phyloP scores from a whole-genome alignment of 30 jellyfish, hydroid and myxozoan species.

The Aurelia aurita complex sp. Pacific region DNA sequence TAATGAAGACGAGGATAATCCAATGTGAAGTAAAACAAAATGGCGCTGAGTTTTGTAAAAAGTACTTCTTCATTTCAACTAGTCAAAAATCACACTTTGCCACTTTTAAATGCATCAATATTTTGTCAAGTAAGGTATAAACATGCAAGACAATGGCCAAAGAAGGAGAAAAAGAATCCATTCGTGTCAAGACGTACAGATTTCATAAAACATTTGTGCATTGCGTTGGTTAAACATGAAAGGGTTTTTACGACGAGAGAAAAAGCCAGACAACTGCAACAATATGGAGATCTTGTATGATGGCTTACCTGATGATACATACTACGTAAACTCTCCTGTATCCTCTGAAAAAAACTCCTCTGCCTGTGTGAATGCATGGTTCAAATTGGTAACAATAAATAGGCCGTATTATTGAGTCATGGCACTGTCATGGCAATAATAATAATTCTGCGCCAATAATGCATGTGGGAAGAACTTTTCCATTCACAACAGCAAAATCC shows the following conservation, averaged over 20 bases:
- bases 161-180: constrained; percentile 59
- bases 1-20: too few relatives aligned
- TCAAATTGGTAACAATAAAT: too few relatives aligned
- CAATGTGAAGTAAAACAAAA: background rate
- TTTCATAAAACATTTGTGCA: constrained; percentile 86
- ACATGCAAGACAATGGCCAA: constrained; percentile 39
- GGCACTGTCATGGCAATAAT: too few relatives aligned
- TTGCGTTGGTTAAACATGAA: constrained; percentile 88
- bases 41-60: constrained; percentile 21
- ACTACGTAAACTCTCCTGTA: background rate
- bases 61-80: background rate
- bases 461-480: too few relatives aligned
- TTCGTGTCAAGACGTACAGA: constrained; percentile 87
- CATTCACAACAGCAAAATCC: too few relatives aligned
- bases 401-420: too few relatives aligned
- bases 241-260: constrained; percentile 75
- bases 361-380: background rate
- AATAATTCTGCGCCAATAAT: too few relatives aligned
- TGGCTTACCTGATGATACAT: background rate
- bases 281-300: constrained; percentile 93
- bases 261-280: constrained; percentile 75
- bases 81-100: background rate
- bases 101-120: background rate
- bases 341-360: background rate
- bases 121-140: constrained; percentile 40